Base-by-base conservation (phyloP, 2,797 vertebrate species). In the Thripadectes ignobilis region DNA sequence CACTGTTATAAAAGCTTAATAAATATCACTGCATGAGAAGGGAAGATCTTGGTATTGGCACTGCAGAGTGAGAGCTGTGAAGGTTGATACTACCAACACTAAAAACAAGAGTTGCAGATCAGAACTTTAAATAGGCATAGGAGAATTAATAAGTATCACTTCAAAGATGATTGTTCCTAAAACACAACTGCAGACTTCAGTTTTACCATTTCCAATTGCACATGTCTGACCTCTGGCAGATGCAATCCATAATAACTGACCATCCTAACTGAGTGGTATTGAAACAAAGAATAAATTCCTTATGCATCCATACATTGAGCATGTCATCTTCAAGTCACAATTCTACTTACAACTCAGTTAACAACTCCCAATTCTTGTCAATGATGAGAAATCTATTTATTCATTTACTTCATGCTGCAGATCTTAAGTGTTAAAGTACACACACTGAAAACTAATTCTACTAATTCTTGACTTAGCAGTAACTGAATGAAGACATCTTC, bases 51-150 rank as follows among this genome's bases (percentile, higher is more conserved):
- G n/a, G 30, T 69, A 81, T 36, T 93, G 66, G 54, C 77, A 78
- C 38, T 74, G 81, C 87, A 93, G n/a, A 96, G 54, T 34, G 32
- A 93, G 43, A 76, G 36, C 67, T 79, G 71, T 29, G 62, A 93
- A 92, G 78, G 41, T 18, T 38, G 29, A 88, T 32, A 41, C 16
- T 68, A 41, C 34, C 43, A 41, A 34, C 11, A 9, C 21, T 48
- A 55, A 81, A 85, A 86, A 69, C 13, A 73, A 49, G 39, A 46
- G 23, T 14, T 82, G n/a, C 15, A 66, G 55, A 85, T 69, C 21
- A 88, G 72, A 80, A 79, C 38, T 85, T 85, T 52, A 83, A 58
- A 57, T 2, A 82, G 54, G 30, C 27, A 74, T 2, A 46, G 48
- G 3, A 77, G 30, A 85, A 89, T 74, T 74, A 83, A 5, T 38